Conservation (phyloP, 1,140 invertebrate genomes). For the Bombus affinis region DNA sequence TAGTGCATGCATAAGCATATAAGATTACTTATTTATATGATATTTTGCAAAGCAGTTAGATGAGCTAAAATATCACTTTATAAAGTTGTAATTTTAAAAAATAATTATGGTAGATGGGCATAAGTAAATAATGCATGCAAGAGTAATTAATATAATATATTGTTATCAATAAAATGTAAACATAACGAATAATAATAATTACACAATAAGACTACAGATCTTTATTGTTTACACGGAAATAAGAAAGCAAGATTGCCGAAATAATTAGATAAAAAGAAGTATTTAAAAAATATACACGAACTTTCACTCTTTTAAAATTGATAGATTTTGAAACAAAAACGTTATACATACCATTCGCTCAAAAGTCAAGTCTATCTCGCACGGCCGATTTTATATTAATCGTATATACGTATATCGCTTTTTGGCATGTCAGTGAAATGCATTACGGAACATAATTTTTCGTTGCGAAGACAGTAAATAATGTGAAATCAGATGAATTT, state of each 20-base stretch:
- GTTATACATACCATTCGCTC: constrained; percentile 42
- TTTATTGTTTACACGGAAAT: constrained; percentile 73
- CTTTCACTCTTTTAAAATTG: constrained; percentile 18
- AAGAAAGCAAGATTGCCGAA: constrained; percentile 58
- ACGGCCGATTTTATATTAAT: constrained; percentile 2
- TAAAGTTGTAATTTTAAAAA: constrained; percentile 10
- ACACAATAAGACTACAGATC: constrained; percentile 74
- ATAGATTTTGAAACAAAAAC: constrained; percentile 25
- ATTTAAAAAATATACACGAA: constrained; percentile 56
- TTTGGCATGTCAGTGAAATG: constrained; percentile 48
- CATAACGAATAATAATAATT: constrained; percentile 81
- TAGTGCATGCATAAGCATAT: constrained; percentile 30
- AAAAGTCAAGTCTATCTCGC: constrained; percentile 26
- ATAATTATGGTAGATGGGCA: constrained; percentile 48
- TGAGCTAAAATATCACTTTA: constrained; percentile 4
- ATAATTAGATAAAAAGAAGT: constrained; percentile 59
- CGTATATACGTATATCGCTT: constrained; percentile 23
- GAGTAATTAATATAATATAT: constrained; percentile 80
- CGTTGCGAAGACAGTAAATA: neutral
- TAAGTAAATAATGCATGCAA: constrained; percentile 69
- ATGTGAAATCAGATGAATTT: neutral
- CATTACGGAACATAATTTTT: constrained; percentile 31
- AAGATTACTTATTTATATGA: constrained; percentile 15
- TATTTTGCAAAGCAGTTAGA: constrained; percentile 28
- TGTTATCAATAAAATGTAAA: constrained; percentile 82